Evolutionary conservation across 1,140 invertebrate species (phyloP), one percentile per base, ranked within the genome.

Genomic region (Oryzaephilus surinamensis): DNA sequence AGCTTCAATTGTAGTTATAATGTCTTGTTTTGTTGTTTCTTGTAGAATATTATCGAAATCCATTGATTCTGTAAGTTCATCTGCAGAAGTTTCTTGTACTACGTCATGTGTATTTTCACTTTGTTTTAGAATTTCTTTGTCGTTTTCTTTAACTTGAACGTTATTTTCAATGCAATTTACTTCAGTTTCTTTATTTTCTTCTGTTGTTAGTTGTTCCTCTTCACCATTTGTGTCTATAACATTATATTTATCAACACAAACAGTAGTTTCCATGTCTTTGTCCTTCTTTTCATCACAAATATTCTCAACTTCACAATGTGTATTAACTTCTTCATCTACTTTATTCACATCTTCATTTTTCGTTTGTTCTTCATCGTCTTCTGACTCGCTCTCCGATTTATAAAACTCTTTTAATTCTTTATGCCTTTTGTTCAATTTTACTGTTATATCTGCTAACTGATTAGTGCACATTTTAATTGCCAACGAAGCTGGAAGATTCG

Each of bases 381-480:
- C 58, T 23, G 59, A 54, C 41, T 74, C 71, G 30, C 62, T 59
- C 39, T 75, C 72, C 56, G 71, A 74, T 55, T 73, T 73, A 48
- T 70, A 77, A 45, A 76, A 62, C 46, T 71, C 63, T 49, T 73
- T 65, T 30, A 73, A 67, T 59, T 71, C 65, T 52, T 72, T 75
- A 52, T 74, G 67, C 43, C 68, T 62, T 54, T 72, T 58, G 54
- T 73, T 63, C 35, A 74, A 47, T 41, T 64, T 53, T n/a, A n/a
- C n/a, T n/a, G n/a, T n/a, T n/a, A n/a, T n/a, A n/a, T n/a, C n/a
- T n/a, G 64, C 61, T 20, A 75, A 55, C 47, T 74, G 64, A 36
- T 73, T 64, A 42, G 47, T 55, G 36, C 68, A 66, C 64, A 74
- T 72, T 55, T 72, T 70, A 15, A 75, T 54, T 18, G 61, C 54